Percentiles rank a stretch among this genome's conserved stretches.
Evolutionary conservation across 30 jellyfish, hydroid and myxozoan genomes (phyloP).

Genomic region (Aurelia aurita): DNA sequence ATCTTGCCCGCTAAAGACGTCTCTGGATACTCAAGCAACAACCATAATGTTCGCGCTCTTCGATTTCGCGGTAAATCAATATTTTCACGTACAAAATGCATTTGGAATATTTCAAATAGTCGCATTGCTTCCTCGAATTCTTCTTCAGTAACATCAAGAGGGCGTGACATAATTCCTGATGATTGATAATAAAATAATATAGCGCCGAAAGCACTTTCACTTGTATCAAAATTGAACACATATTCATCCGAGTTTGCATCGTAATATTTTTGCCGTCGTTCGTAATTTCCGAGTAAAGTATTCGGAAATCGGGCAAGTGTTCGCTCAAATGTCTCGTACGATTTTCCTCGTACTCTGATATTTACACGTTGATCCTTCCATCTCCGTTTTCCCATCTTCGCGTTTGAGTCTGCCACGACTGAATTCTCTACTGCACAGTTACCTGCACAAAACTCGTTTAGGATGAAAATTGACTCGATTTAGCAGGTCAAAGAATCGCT

Average conservation of each 20-base stretch:
- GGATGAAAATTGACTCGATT: no score
- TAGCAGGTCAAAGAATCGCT: no score
- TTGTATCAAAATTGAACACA: conserved; percentile 52
- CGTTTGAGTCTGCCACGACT: no score
- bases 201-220: conserved; percentile 84
- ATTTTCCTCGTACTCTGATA: conserved; percentile 71
- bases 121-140: conserved; percentile 78
- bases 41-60: conserved; percentile 44
- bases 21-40: conserved; percentile 77
- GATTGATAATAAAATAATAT: conserved; percentile 86
- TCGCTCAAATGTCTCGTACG: conserved; percentile 80
- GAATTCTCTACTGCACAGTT: no score
- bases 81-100: conserved; percentile 45
- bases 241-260: conserved; percentile 60
- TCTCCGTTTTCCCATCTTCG: conserved; percentile 40
- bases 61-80: conserved; percentile 50
- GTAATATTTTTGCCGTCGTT: conserved; percentile 63
- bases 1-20: conserved; percentile 69
- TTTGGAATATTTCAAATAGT: conserved; percentile 48
- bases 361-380: conserved; percentile 51
- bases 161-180: conserved; percentile 81
- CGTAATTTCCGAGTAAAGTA: conserved; percentile 78
- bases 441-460: no score
- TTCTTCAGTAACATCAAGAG: conserved; percentile 64
- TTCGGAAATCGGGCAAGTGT: conserved; percentile 83